These are phyloP conservation scores for Phrynocephalus forsythii DNA, from an alignment of 2,797 vertebrate species.

Conservation along the genomic window DNA sequence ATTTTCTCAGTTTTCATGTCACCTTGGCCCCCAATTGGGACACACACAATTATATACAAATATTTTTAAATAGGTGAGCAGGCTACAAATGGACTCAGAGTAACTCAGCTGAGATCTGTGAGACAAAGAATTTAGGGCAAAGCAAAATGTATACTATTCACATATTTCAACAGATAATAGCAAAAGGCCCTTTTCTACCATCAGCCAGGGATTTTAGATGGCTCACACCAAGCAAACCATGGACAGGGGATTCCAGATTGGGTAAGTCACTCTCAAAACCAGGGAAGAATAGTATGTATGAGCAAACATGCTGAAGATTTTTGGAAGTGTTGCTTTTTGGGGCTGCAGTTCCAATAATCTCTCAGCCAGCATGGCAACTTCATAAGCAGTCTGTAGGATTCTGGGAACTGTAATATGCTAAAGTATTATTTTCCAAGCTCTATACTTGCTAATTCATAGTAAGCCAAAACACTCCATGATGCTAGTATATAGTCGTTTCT, in stretches of 20 bases:
- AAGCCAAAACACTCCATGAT: background rate
- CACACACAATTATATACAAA: too few relatives aligned
- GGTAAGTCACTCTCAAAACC: background rate
- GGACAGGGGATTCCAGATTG: background rate
- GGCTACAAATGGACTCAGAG: too few relatives aligned
- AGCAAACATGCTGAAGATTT: background rate
- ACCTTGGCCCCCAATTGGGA: too few relatives aligned
- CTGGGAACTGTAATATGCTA: background rate
- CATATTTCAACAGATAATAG: too few relatives aligned
- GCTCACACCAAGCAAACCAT: background rate
- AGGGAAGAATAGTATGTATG: background rate
- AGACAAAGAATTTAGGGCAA: too few relatives aligned
- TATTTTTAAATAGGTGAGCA: too few relatives aligned
- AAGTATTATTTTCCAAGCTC: background rate
- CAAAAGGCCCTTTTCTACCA: too few relatives aligned
- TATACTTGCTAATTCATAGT: background rate
- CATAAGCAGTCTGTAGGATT: background rate
- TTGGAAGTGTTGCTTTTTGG: background rate
- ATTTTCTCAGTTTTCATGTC: too few relatives aligned
- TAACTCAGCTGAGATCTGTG: too few relatives aligned
- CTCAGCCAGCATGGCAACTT: too few relatives aligned
- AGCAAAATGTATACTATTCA: too few relatives aligned
- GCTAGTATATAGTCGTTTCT: background rate
- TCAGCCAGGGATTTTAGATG: too few relatives aligned
- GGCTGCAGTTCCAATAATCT: background rate